Evolutionary conservation across 2,113 vertebrate genomes (phyloP), one percentile per base, ranked within the genome.

Genomic region (Micronycteris hirsuta): DNA sequence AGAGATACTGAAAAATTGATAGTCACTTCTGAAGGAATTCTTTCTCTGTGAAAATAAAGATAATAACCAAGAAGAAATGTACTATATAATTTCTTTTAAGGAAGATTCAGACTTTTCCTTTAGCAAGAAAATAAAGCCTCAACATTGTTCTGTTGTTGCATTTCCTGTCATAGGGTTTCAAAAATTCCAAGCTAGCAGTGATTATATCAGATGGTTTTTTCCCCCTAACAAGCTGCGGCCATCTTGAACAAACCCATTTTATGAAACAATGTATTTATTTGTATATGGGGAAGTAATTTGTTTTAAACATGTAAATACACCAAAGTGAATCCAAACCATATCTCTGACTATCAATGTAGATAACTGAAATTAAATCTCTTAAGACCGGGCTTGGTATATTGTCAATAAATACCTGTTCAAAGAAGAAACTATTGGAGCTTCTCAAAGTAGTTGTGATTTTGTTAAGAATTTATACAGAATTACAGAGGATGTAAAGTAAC

Each of bases 41-140:
- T 84, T 83, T 94, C 16, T 68, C 24, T 83, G 31, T 70, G 52
- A 95, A 86, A 94, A 81, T 47, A 24, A 92, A 89, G 47, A 43
- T 47, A 85, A n/a, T 74, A 61, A 54, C 49, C 58, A 91, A 76
- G 15, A 31, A 77, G 43, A 85, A 85, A 76, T 52, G 2, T 43
- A 81, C 20, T 58, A 74, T 63, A 33, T 16, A 67, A 26, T 93
- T 24, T 83, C 15, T 80, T 65, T 68, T 36, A 52, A 24, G 65
- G 54, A 77, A 86, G 54, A 71, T 78, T 73, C 67, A 71, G 38
- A 58, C 12, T 73, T 33, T 78, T 90, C 15, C 17, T 12, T 88
- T 77, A 61, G 43, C 49, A 93, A 43, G 45, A 76, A 88, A 81
- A 77, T 89, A 91, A 80, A 74, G 8, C 8, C 49, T 74, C 33